Evolutionary conservation across 1,140 invertebrate genomes (phyloP).

Genomic region (Diorhabda elongata): DNA sequence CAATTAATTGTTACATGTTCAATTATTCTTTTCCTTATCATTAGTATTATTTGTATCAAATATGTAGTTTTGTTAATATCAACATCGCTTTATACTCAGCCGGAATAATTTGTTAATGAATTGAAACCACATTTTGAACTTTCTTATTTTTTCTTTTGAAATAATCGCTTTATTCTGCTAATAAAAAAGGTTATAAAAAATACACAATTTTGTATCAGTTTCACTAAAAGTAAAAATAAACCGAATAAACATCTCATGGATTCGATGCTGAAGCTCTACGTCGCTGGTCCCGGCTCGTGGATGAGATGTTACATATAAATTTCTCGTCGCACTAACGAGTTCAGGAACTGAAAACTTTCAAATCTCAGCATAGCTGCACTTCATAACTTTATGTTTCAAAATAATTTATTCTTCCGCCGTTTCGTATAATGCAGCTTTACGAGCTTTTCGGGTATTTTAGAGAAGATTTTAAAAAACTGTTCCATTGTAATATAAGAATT

Average conservation of each 20-base stretch:
- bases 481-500: not conserved
- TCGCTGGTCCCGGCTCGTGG: not conserved
- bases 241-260: not conserved
- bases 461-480: not conserved
- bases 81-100: too few species aligned
- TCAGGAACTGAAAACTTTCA: constrained; percentile 17
- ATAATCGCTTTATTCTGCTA: too few species aligned
- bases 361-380: constrained; percentile 16
- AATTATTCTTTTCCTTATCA: too few species aligned
- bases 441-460: constrained; percentile 2
- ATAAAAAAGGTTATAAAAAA: too few species aligned
- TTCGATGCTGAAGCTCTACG: not conserved
- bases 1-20: too few species aligned
- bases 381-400: constrained; percentile 19
- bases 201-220: too few species aligned
- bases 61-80: too few species aligned
- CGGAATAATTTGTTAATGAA: too few species aligned
- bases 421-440: constrained; percentile 4
- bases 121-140: too few species aligned
- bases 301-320: constrained; percentile 15
- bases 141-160: too few species aligned
- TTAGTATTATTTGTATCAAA: too few species aligned
- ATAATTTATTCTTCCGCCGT: constrained; percentile 14
- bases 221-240: too few species aligned
- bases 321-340: constrained; percentile 10